Evolutionary conservation across 1,140 invertebrate genomes (phyloP).

Genomic region (Ptiloglossa arizonensis): DNA sequence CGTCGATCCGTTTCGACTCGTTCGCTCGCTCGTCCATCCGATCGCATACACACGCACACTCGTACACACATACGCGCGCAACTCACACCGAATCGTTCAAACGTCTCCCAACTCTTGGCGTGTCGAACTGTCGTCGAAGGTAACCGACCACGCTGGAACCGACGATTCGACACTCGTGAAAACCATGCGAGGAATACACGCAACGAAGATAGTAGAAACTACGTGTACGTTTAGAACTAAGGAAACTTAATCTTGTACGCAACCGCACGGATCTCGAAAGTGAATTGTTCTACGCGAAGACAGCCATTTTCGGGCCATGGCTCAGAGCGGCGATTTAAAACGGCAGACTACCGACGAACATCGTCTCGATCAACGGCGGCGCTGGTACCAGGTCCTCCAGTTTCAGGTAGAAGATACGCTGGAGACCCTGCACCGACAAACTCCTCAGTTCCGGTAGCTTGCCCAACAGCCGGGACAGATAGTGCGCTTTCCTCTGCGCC

Average conservation of each 20-base stretch:
- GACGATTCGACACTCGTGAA: conserved; percentile 12
- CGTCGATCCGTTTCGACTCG: conserved; percentile 26
- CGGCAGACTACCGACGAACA: conserved; percentile 96
- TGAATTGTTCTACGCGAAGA: conserved; percentile 48
- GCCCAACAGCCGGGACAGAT: conserved; percentile 94
- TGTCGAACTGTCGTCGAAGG: background rate
- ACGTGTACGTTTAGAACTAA: conserved; percentile 51
- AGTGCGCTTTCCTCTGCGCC: conserved; percentile 93
- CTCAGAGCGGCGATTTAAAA: conserved; percentile 81
- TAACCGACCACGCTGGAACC: background rate
- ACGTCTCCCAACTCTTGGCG: conserved; percentile 1
- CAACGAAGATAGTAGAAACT: conserved; percentile 56
- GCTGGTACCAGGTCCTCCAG: conserved; percentile 95
- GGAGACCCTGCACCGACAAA: conserved; percentile 94
- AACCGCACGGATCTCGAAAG: conserved; percentile 45
- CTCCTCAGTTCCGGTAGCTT: conserved; percentile 95
- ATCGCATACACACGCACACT: background rate
- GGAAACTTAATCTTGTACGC: conserved; percentile 52
- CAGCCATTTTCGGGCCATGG: conserved; percentile 37
- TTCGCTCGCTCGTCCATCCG: background rate
- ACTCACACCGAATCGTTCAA: too few species aligned
- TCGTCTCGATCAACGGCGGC: conserved; percentile 95
- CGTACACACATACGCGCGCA: too few species aligned
- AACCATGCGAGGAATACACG: conserved; percentile 52
- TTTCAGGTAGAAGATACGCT: conserved; percentile 96